Percentiles rank a stretch among this genome's conserved stretches.
Conservation (phyloP, 2,113 vertebrate species). For the Stegostoma tigrinum region DNA sequence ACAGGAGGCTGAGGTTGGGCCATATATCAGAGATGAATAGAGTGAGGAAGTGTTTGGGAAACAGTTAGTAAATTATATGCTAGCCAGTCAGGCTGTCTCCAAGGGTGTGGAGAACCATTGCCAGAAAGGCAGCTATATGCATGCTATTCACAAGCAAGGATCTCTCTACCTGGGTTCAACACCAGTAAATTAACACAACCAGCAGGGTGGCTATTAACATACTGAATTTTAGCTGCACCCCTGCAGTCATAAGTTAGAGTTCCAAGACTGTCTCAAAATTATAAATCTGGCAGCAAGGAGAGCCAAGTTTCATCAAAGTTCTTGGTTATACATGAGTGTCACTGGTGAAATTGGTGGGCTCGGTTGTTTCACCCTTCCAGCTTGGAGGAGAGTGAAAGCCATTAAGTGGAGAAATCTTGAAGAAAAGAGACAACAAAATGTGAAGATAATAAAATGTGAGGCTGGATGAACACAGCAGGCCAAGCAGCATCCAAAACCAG, state of each 20-base stretch:
- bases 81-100: constrained; percentile 48
- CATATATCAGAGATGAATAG: constrained; percentile 63
- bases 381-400: not conserved
- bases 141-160: not conserved
- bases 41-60: constrained; percentile 75
- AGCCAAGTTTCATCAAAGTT: not conserved
- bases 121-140: constrained; percentile 28
- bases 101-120: constrained; percentile 48
- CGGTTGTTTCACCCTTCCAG: not conserved
- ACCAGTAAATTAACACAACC: constrained; percentile 18
- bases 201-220: constrained; percentile 14
- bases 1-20: constrained; percentile 53
- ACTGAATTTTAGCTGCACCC: not conserved
- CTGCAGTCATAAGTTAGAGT: not conserved
- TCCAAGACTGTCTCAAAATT: not conserved
- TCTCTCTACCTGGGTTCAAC: not conserved
- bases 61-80: constrained; percentile 71
- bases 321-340: not conserved
- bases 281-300: not conserved
- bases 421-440: too few species aligned
- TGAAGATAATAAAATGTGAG: too few species aligned
- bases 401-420: not conserved
- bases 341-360: not conserved
- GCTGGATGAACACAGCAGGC: too few species aligned
- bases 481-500: too few species aligned